Evolutionary conservation across 2,888 invertebrate genomes (phyloP), one percentile per base, ranked within the genome.

Genomic region (Aplocera efformata): DNA sequence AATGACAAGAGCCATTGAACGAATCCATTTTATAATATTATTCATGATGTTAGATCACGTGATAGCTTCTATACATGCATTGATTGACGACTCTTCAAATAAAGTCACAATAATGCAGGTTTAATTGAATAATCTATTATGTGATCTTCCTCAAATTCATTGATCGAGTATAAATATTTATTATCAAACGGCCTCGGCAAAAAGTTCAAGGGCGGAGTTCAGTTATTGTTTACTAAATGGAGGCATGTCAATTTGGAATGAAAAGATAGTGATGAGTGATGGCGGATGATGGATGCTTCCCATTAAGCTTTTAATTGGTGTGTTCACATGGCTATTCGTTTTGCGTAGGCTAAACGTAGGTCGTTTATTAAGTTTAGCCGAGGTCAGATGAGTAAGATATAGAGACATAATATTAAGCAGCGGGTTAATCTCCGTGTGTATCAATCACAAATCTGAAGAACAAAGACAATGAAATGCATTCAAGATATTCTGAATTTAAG

Each of bases 171-270:
- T 48, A 51, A 56, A 67, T 66, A 64, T 49, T 58, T 58, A 68
- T 74, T 69, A 72, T 50, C 49, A 37, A 25, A 29, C 58, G 68
- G 63, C 79, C 76, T 79, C 69, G 72, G 52, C 53, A 37, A 22
- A 79, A 75, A 80, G 79, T 79, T 79, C 83, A 84, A 81, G 83
- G 81, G 60, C 56, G 53, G 54, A 48, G 55, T 63, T 48, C 49
- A 54, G 54, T 70, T 58, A 76, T 80, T 80, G 77, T 81, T 77
- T 68, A 71, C 64, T 51, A 63, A 70, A 63, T 50, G 51, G 53
- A 37, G 43, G 39, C 49, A 44, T 47, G n/a, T 20, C 32, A 24
- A 42, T 33, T 39, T 9, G 11, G 25, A 32, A 34, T 33, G 29
- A 37, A 42, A 45, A 37, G 32, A 36, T 45, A 32, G 33, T 44